These are phyloP conservation scores for Gymnobelideus leadbeateri DNA, from an alignment of 2,113 vertebrate genomes.

Conservation along the genomic window DNA sequence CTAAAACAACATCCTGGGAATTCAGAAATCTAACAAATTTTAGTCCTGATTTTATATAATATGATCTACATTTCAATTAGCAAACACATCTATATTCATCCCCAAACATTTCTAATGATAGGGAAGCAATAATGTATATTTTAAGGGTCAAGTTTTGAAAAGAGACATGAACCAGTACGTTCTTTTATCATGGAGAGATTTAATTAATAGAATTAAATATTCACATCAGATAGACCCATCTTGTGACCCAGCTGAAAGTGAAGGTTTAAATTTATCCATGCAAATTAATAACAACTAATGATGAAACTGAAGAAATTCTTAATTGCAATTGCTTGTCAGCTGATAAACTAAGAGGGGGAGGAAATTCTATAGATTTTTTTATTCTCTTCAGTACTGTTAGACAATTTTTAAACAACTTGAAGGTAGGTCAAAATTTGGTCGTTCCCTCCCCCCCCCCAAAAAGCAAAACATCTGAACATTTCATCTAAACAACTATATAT, in stretches of 20 bases:
- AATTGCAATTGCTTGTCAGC: slow-evolving; percentile 47
- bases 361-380: background rate
- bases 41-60: background rate
- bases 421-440: slow-evolving; percentile 7
- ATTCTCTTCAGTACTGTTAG: background rate
- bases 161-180: slow-evolving; percentile 55
- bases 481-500: background rate
- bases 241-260: slow-evolving; percentile 67
- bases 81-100: background rate
- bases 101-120: slow-evolving; percentile 8
- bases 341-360: slow-evolving; percentile 30
- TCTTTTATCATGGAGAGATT: slow-evolving; percentile 45
- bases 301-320: slow-evolving; percentile 60
- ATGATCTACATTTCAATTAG: background rate
- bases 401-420: background rate
- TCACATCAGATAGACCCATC: slow-evolving; percentile 63
- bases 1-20: background rate
- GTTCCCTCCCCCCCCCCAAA: background rate
- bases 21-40: background rate
- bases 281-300: slow-evolving; percentile 60
- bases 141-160: slow-evolving; percentile 61
- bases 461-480: background rate
- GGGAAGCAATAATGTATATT: slow-evolving; percentile 8
- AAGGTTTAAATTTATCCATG: slow-evolving; percentile 70
- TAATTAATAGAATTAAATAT: slow-evolving; percentile 67